Base-by-base conservation (phyloP, 2,888 invertebrate genomes). In the Drosophila fungiperda region DNA sequence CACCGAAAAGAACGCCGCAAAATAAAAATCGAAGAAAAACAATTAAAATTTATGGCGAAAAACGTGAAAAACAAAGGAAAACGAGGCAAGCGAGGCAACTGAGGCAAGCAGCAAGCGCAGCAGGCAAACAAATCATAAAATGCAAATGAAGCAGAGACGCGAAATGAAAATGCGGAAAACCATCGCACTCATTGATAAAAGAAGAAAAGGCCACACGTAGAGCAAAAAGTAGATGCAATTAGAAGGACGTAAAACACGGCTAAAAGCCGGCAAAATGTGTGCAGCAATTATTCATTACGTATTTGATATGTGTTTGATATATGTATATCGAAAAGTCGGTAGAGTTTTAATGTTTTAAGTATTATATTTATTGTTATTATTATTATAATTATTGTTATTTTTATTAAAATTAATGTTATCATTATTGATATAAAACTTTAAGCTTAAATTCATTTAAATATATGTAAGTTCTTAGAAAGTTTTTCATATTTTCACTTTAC, bases 11-110 rank as follows among this genome's bases (percentile, higher is more conserved):
- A 76, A 72, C 55, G 69, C 59, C 64, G 71, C 66, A 78, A 84
- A 76, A 73, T 71, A 73, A 85, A 85, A 89, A 87, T 87, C 85
- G 82, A 87, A 83, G 83, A 89, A 87, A 87, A 78, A 87, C 90
- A 87, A 87, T 87, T 87, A 87, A 82, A 89, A 87, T 85, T 73
- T 82, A 83, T 83, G 82, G 82, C 70, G 61, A 74, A 83, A 75
- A 77, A 68, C 62, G 72, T 58, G 68, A 61, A 75, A 73, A 80
- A 82, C 71, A 79, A 80, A 15, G 23, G 15, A 45, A 45, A 71
- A 71, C 69, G 68, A 60, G 32, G 57, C 38, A 54, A 57, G 82
- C 82, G 80, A 84, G 82, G 85, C 72, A 82, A 88, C 84, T 88
- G 77, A 79, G 74, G 11, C 42, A 62, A 15, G 15, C 45, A 45